Percentiles rank a stretch among this genome's conserved stretches.
phyloP scores from a whole-genome alignment of 2,888 invertebrate species.

The Atrina japonica region DNA sequence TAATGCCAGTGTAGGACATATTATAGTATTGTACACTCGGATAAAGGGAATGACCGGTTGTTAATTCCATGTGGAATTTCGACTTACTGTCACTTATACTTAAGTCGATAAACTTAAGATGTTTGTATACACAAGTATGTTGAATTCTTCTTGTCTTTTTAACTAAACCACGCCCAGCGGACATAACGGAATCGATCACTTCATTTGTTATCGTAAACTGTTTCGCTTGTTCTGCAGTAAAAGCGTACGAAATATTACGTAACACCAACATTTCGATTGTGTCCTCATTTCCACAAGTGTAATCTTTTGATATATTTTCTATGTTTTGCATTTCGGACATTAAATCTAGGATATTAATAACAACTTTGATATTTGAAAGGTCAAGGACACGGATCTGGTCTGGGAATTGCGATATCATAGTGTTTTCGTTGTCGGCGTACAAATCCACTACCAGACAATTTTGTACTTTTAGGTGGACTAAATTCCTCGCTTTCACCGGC shows the following conservation, averaged over 20 bases:
- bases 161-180: constrained; percentile 42
- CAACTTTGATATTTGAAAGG: constrained; percentile 34
- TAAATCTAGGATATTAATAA: constrained; percentile 34
- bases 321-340: constrained; percentile 31
- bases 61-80: constrained; percentile 52
- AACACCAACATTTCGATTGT: constrained; percentile 42
- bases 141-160: constrained; percentile 37
- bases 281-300: constrained; percentile 54
- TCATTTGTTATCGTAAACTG: no score
- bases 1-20: constrained; percentile 33
- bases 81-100: constrained; percentile 48
- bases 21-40: constrained; percentile 54
- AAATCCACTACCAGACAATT: constrained; percentile 51
- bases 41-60: constrained; percentile 52
- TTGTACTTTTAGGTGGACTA: constrained; percentile 44
- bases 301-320: constrained; percentile 42
- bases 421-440: constrained; percentile 40
- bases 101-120: constrained; percentile 55
- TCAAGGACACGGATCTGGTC: constrained; percentile 50
- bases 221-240: constrained; percentile 37
- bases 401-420: constrained; percentile 33
- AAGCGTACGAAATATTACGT: constrained; percentile 48
- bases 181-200: constrained; percentile 16
- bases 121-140: constrained; percentile 51
- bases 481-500: constrained; percentile 53